Conservation (phyloP, 2,797 vertebrate genomes). For the Passerculus sandwichensis region DNA sequence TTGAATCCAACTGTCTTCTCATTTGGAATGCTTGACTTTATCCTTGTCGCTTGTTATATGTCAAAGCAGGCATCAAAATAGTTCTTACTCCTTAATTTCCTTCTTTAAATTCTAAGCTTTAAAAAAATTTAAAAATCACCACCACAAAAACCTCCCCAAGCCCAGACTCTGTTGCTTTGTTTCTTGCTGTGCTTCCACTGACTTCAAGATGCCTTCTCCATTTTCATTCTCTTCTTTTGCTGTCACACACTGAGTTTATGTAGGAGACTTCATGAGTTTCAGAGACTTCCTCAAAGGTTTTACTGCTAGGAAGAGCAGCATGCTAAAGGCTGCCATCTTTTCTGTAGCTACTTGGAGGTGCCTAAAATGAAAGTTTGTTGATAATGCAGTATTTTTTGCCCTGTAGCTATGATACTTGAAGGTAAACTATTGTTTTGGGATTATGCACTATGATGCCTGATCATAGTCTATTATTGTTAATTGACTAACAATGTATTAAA, state of each 20-base stretch:
- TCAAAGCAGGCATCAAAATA: background rate
- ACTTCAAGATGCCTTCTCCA: too few relatives aligned
- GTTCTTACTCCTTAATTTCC: background rate
- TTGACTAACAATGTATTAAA: background rate
- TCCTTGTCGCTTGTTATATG: background rate
- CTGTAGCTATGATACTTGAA: background rate
- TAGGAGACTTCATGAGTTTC: too few relatives aligned
- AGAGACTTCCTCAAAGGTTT: too few relatives aligned
- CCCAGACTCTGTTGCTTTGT: background rate
- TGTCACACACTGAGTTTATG: too few relatives aligned
- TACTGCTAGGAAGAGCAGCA: too few relatives aligned
- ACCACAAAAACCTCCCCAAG: background rate
- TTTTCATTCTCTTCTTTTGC: too few relatives aligned
- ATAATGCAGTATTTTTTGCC: too few relatives aligned
- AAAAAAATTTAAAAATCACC: fast-evolving
- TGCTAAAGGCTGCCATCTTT: too few relatives aligned
- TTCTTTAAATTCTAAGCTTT: background rate
- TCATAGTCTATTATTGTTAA: background rate
- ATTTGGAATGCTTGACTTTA: background rate
- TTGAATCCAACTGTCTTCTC: background rate
- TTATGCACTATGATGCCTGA: background rate
- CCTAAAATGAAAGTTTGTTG: too few relatives aligned
- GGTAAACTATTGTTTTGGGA: background rate
- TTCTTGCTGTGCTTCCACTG: background rate
- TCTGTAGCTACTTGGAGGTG: too few relatives aligned